Evolutionary conservation across 2,113 vertebrate genomes (phyloP), one percentile per base, ranked within the genome.

Genomic region (Rhinichthys klamathensis): DNA sequence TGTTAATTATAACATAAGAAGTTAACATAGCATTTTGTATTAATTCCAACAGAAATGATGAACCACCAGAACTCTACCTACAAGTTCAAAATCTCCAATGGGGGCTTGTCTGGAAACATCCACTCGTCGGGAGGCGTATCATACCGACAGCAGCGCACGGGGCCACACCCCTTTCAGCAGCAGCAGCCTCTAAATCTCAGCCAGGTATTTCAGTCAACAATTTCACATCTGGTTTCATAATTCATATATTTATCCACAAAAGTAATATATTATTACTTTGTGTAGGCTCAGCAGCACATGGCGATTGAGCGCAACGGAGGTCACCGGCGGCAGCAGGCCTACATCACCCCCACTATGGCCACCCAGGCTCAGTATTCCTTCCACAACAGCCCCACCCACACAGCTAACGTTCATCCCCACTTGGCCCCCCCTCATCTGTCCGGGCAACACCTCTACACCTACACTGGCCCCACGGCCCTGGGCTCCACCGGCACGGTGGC

Each of bases 171-270:
- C 93, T 97, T 99, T 93, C 97, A 99, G 92, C 97, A 97, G 89
- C 98, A 99, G 89, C 98, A 99, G 93, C 98, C 98, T 86, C 98
- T 99, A 88, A 99, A 99, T 94, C 98, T 99, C 93, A 99, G 97
- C 94, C 98, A 99, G 97, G 98, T 99, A 92, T 88, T 58, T 88
- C 44, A 82, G 23, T 80, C 7, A 0, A 16, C 9, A 5, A 35
- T 21, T 35, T 72, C 25, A 69, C 23, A 30, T 23, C 58, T 46
- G 44, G 4, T 32, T 32, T 63, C 74, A 25, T 25, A 12, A 7
- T 63, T 63, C 12, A 10, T 80, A 41, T 6, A 27, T 27, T 18
- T 44, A 80, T 46, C 16, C 35, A 65, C 13, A 63, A 30, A 63
- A 46, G 58, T 30, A 46, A 80, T n/a, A 58, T 7, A 13, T 6